Percentiles rank a stretch among this genome's conserved stretches.
Conservation (phyloP, 2,888 invertebrate genomes). For the Drosophila ezoana region DNA sequence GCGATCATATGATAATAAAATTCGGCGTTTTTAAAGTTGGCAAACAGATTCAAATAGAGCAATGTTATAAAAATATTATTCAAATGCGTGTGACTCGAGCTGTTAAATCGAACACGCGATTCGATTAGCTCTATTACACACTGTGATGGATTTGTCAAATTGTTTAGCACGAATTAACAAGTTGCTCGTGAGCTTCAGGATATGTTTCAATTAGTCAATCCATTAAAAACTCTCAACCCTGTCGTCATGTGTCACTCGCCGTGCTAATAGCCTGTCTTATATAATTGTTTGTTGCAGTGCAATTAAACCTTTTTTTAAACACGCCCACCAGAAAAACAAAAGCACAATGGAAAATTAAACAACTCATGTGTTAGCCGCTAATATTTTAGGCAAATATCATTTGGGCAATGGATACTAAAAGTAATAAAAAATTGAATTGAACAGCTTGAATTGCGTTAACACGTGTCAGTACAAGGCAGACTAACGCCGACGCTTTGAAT, state of each 20-base stretch:
- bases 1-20: constrained; percentile 35
- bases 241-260: constrained; percentile 38
- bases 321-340: constrained; percentile 11
- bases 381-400: constrained; percentile 18
- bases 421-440: neutral
- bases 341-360: neutral
- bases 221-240: neutral
- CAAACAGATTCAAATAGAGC: constrained; percentile 6
- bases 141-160: constrained; percentile 37
- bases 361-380: constrained; percentile 4
- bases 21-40: constrained; percentile 8
- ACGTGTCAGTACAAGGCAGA: constrained; percentile 14
- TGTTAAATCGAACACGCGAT: neutral
- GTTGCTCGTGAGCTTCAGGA: constrained; percentile 13
- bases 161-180: constrained; percentile 57
- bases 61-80: neutral
- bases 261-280: constrained; percentile 23
- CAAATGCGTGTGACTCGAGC: constrained; percentile 8
- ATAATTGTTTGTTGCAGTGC: constrained; percentile 10
- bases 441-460: neutral
- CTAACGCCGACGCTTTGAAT: neutral
- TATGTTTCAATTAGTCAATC: constrained; percentile 20
- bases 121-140: constrained; percentile 14
- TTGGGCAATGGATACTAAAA: neutral
- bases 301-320: neutral